Base-by-base conservation (phyloP, 2,113 vertebrate species). In the Scortum barcoo region DNA sequence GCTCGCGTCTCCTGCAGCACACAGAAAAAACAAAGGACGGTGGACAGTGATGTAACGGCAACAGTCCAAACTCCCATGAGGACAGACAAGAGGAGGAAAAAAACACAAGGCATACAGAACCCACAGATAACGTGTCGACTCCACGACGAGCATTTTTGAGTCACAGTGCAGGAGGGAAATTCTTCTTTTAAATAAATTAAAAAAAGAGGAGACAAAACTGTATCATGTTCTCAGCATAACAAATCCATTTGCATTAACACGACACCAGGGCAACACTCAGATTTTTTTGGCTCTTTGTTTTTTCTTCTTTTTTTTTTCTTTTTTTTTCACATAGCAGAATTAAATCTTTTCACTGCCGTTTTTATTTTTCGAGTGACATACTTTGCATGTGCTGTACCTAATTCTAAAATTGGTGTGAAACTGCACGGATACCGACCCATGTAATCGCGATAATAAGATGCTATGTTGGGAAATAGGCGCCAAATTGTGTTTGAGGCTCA, bases 91-190 rank as follows among this genome's bases (percentile, higher is more conserved):
- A n/a, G n/a, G n/a, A n/a, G n/a, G n/a, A n/a, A n/a, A n/a, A 42
- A 76, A 80, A 76, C 78, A 92, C 85, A 83, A 87, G 66, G 86
- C 89, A 80, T 66, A 89, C 89, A 87, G 74, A 72, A 82, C 70
- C 77, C 81, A 80, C 85, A 87, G 81, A 78, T 66, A 74, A 74
- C 40, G 88, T 80, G 72, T 82, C 62, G 56, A 88, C 87, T 81
- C 89, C 79, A 76, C 83, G 30, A 85, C 69, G 2, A 90, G 88
- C 85, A 66, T 82, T 78, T 90, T 76, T 86, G 16, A 89, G 78
- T 93, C 91, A 93, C 93, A 91, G 93, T 93, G 90, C 87, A 89
- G 83, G 75, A 88, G 63, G 66, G 68, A 73, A 63, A 86, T 69
- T 57, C 44, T 68, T 48, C 24, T 40, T 3, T n/a, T 81, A 50